phyloP scores from a whole-genome alignment of 2,797 vertebrate genomes.

The Pipistrellus nathusii region DNA sequence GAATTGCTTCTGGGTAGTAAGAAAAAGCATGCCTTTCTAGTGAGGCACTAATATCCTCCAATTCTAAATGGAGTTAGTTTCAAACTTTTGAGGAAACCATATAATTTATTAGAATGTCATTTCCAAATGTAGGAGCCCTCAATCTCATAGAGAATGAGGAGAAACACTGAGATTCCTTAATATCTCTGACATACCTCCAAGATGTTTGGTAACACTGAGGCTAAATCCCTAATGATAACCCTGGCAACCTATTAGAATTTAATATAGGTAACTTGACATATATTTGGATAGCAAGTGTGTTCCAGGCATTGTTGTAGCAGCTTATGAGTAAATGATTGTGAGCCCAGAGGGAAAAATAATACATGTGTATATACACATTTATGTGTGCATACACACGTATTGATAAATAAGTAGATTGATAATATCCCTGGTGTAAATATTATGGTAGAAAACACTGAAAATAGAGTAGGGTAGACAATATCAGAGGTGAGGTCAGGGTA shows the following conservation, averaged over 20 bases:
- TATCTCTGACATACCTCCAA: background rate
- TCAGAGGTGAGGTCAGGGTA: background rate
- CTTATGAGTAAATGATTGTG: background rate
- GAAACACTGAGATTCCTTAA: constrained; percentile 46
- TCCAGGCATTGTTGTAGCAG: background rate
- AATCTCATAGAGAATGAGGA: constrained; percentile 51
- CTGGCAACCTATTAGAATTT: constrained; percentile 5
- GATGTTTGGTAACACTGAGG: background rate
- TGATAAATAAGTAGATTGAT: background rate
- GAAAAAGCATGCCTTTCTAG: constrained; percentile 52
- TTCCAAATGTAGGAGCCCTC: constrained; percentile 48
- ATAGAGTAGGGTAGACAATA: background rate
- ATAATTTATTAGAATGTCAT: constrained; percentile 62
- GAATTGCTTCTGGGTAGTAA: constrained; percentile 61
- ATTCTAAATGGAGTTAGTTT: constrained; percentile 61
- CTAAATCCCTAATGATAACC: background rate
- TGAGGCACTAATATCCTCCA: constrained; percentile 45
- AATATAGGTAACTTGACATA: background rate
- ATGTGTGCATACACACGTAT: background rate
- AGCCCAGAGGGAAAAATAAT: background rate
- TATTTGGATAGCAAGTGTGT: constrained; percentile 5
- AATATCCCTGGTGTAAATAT: background rate
- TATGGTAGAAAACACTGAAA: constrained; percentile 6
- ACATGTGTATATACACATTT: background rate
- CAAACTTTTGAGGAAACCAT: constrained; percentile 64